phyloP scores from a whole-genome alignment of 1,140 invertebrate species.

The Oscheius sp. region DNA sequence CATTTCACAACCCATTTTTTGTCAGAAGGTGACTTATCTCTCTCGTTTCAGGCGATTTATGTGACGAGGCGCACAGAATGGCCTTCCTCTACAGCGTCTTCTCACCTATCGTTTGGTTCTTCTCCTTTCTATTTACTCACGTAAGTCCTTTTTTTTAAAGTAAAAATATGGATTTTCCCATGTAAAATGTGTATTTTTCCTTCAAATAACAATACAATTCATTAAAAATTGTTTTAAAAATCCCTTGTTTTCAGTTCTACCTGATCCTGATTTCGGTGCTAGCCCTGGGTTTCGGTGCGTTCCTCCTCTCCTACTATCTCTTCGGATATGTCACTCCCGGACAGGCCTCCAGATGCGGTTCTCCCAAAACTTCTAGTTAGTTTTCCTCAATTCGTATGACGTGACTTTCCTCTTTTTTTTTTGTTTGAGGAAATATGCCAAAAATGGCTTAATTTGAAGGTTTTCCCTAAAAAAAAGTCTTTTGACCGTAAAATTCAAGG shows the following conservation, averaged over 20 bases:
- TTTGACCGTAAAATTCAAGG: neutral
- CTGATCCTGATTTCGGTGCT: constrained; percentile 14
- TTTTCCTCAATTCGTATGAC: neutral
- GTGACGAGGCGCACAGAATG: constrained; percentile 6
- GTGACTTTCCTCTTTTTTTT: neutral
- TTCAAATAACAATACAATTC: neutral
- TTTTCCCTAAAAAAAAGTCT: neutral
- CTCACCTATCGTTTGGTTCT: constrained; percentile 23
- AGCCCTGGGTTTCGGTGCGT: constrained; percentile 12
- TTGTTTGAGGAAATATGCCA: too few species aligned
- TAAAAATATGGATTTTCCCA: neutral
- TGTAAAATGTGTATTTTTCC: neutral
- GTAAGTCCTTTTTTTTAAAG: constrained; percentile 6
- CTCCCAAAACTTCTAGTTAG: constrained; percentile 23
- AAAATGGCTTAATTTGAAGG: neutral
- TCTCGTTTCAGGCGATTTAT: too few species aligned
- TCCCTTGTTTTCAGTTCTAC: constrained; percentile 2
- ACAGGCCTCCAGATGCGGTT: neutral
- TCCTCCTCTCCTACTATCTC: constrained; percentile 32
- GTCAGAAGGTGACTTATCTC: too few species aligned
- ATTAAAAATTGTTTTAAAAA: neutral
- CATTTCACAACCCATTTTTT: too few species aligned
- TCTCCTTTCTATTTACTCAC: constrained; percentile 18
- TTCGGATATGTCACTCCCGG: constrained; percentile 8
- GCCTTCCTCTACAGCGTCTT: constrained; percentile 20